Evolutionary conservation across 2,888 invertebrate genomes (phyloP).

Genomic region (Meghimatium bilineatum): DNA sequence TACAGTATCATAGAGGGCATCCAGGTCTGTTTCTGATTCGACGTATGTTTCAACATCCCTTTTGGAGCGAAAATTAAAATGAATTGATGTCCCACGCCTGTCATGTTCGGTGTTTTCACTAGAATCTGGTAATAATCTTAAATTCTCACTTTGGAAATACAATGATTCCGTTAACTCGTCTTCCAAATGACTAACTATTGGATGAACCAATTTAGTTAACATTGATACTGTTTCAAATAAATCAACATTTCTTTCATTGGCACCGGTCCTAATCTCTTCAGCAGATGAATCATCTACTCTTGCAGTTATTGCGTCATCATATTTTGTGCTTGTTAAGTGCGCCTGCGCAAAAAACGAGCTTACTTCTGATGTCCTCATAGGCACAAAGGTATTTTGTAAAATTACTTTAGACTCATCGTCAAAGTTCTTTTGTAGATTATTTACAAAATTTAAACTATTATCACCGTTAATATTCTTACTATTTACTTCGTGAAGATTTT

Average conservation of each 20-base stretch:
- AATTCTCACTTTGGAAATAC: not conserved
- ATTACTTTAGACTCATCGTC: not conserved
- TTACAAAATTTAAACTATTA: not conserved
- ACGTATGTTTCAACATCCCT: constrained; percentile 24
- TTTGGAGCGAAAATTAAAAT: not conserved
- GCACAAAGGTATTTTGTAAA: not conserved
- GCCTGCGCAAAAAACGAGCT: constrained; percentile 14
- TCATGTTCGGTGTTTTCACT: not conserved
- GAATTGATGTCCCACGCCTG: not conserved
- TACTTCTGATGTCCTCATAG: not conserved
- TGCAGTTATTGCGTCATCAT: not conserved
- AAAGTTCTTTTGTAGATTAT: not conserved
- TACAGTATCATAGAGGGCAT: constrained; percentile 33
- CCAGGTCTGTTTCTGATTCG: constrained; percentile 2
- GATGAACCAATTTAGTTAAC: not conserved
- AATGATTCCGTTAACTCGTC: not conserved
- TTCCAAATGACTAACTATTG: not conserved
- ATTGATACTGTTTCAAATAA: not conserved
- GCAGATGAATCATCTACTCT: no score
- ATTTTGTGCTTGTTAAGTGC: not conserved
- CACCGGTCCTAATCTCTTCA: not conserved
- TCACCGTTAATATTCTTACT: not conserved
- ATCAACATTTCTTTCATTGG: not conserved
- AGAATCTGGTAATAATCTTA: not conserved
- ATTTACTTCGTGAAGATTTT: not conserved